Conservation (phyloP, 2,797 vertebrate species). For the Phrynocephalus forsythii region DNA sequence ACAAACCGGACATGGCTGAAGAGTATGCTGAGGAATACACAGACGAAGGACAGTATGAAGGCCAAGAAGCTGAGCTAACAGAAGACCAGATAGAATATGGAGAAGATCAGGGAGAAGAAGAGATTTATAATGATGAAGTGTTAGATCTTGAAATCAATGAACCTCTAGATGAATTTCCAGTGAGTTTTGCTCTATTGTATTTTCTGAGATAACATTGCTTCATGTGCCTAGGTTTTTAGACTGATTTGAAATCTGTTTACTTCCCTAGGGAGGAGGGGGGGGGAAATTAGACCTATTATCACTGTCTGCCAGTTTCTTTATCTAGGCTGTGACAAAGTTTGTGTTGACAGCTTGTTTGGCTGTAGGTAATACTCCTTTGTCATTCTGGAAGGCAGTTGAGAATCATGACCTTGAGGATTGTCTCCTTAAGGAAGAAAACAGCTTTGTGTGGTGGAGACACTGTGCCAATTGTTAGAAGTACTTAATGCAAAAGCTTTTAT, state of each 20-base stretch:
- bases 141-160: constrained; percentile 96
- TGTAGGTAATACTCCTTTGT: constrained; percentile 88
- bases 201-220: constrained; percentile 82
- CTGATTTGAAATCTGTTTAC: constrained; percentile 87
- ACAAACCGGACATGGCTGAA: constrained; percentile 79
- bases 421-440: constrained; percentile 87
- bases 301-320: constrained; percentile 92
- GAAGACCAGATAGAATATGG: constrained; percentile 88
- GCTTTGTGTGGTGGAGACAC: constrained; percentile 91
- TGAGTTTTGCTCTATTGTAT: constrained; percentile 85
- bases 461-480: constrained; percentile 89
- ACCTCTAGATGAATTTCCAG: constrained; percentile 96
- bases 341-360: constrained; percentile 97
- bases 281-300: constrained; percentile 92
- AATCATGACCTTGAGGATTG: constrained; percentile 93
- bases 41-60: constrained; percentile 83
- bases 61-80: constrained; percentile 77
- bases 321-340: constrained; percentile 94
- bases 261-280: constrained; percentile 78
- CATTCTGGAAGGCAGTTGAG: constrained; percentile 81
- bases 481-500: constrained; percentile 96
- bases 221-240: constrained; percentile 75
- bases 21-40: constrained; percentile 81
- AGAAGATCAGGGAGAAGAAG: constrained; percentile 83
- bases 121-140: constrained; percentile 89